Percentiles rank a stretch among this genome's conserved stretches.
Evolutionary conservation across 2,888 invertebrate genomes (phyloP).

Genomic region (Acanthopleura granulata): DNA sequence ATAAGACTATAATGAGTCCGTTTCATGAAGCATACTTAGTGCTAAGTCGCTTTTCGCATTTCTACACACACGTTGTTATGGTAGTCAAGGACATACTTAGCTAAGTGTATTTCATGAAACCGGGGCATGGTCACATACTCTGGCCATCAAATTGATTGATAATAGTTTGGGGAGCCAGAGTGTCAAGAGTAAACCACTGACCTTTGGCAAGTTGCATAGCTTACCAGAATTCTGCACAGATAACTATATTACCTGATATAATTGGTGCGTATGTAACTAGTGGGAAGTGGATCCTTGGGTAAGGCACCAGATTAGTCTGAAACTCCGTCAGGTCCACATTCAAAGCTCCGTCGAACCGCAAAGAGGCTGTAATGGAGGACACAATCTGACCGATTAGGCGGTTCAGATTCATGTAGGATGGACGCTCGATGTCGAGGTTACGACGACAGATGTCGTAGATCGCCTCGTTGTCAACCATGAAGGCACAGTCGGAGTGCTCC

Average conservation of each 20-base stretch:
- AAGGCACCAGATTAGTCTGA: slow-evolving; percentile 54
- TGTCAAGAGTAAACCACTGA: no score
- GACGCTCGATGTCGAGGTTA: slow-evolving; percentile 85
- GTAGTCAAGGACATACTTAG: no score
- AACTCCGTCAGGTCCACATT: slow-evolving; percentile 72
- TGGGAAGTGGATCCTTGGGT: slow-evolving; percentile 29
- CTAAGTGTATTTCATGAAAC: no score
- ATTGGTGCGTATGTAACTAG: slow-evolving; percentile 77
- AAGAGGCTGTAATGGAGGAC: slow-evolving; percentile 68
- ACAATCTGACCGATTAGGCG: slow-evolving; percentile 91
- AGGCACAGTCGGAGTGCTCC: slow-evolving; percentile 80
- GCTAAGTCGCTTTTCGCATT: no score
- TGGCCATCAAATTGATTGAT: no score
- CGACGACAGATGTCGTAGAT: slow-evolving; percentile 85
- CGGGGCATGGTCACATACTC: no score
- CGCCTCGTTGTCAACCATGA: slow-evolving; percentile 78
- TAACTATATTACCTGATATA: slow-evolving; percentile 37
- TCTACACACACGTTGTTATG: no score
- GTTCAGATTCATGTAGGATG: slow-evolving; percentile 90
- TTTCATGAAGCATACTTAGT: no score
- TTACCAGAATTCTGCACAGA: neutral
- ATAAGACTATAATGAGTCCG: no score
- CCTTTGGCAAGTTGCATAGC: no score
- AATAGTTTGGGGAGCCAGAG: no score
- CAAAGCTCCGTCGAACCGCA: slow-evolving; percentile 71